These are phyloP conservation scores for Agelaius tricolor DNA, from an alignment of 2,113 vertebrate genomes.

Conservation along the genomic window DNA sequence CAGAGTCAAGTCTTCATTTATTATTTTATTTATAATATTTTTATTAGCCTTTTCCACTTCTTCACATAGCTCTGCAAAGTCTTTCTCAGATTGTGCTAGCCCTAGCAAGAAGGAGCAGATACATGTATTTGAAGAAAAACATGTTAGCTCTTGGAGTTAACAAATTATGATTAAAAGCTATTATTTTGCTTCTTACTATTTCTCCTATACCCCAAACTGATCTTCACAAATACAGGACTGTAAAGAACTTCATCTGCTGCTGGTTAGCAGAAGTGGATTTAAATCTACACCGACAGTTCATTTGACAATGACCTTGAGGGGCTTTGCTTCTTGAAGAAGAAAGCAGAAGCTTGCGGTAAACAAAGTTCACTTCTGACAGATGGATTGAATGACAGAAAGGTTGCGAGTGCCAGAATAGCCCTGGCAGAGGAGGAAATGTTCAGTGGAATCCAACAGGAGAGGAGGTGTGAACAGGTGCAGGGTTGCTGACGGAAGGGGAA, in stretches of 20 bases:
- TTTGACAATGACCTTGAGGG: conserved; percentile 92
- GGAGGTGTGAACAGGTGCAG: conserved; percentile 99
- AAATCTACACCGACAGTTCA: conserved; percentile 85
- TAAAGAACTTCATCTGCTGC: conserved; percentile 76
- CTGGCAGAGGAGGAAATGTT: conserved; percentile 97
- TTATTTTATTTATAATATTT: conserved; percentile 53
- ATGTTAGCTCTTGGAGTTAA: conserved; percentile 62
- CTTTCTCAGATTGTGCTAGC: not conserved
- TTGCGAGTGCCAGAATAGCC: conserved; percentile 98
- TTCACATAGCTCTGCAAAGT: conserved; percentile 30
- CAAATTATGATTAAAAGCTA: conserved; percentile 66
- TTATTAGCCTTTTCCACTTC: conserved; percentile 57
- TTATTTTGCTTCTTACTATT: conserved; percentile 71
- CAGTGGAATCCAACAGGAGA: conserved; percentile 99
- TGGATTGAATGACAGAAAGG: conserved; percentile 99
- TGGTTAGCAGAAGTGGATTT: conserved; percentile 79
- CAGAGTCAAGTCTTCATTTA: not conserved
- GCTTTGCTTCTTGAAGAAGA: conserved; percentile 98
- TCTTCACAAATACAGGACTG: conserved; percentile 73
- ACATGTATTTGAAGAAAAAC: conserved; percentile 37
- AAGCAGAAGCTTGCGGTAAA: conserved; percentile 99
- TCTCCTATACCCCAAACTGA: conserved; percentile 62
- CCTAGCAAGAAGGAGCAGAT: conserved; percentile 49
- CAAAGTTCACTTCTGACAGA: conserved; percentile 99
- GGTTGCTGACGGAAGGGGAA: conserved; percentile 99